These are phyloP conservation scores for Polyploca ridens DNA, from an alignment of 2,888 invertebrate species.

Conservation along the genomic window DNA sequence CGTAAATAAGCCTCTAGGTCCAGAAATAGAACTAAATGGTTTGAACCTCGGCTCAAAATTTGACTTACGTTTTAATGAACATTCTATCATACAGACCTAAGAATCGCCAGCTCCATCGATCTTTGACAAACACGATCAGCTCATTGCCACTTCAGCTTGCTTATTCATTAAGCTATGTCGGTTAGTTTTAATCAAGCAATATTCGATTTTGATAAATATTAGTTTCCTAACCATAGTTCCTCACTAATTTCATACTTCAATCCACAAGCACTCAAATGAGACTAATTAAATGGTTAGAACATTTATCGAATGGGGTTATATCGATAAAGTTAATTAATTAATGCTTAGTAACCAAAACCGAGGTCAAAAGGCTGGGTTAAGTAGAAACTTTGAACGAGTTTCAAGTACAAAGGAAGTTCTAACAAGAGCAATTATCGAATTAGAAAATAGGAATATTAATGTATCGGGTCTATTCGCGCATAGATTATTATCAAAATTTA, in stretches of 20 bases:
- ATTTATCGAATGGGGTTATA: not conserved
- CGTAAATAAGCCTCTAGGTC: too few relatives aligned
- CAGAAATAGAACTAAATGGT: too few relatives aligned
- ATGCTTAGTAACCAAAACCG: conserved; percentile 7
- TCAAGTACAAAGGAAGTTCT: not conserved
- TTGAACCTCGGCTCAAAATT: too few relatives aligned
- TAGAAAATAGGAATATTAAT: not conserved
- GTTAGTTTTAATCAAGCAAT: not conserved
- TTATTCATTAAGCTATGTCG: too few relatives aligned
- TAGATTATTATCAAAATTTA: too few relatives aligned
- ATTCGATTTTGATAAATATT: not conserved
- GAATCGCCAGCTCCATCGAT: too few relatives aligned
- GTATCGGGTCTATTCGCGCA: too few relatives aligned
- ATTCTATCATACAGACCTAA: too few relatives aligned
- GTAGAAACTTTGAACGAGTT: not conserved
- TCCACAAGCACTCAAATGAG: not conserved
- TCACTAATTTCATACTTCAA: not conserved
- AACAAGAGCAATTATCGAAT: not conserved
- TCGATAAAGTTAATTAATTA: conserved; percentile 14
- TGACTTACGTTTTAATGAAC: too few relatives aligned
- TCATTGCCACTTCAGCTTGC: too few relatives aligned
- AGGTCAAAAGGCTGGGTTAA: conserved; percentile 4
- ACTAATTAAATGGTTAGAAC: not conserved
- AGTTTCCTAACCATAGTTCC: too few relatives aligned
- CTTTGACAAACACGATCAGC: too few relatives aligned